Evolutionary conservation across 2,888 invertebrate genomes (phyloP), one percentile per base, ranked within the genome.

Genomic region (Pollenia angustigena): DNA sequence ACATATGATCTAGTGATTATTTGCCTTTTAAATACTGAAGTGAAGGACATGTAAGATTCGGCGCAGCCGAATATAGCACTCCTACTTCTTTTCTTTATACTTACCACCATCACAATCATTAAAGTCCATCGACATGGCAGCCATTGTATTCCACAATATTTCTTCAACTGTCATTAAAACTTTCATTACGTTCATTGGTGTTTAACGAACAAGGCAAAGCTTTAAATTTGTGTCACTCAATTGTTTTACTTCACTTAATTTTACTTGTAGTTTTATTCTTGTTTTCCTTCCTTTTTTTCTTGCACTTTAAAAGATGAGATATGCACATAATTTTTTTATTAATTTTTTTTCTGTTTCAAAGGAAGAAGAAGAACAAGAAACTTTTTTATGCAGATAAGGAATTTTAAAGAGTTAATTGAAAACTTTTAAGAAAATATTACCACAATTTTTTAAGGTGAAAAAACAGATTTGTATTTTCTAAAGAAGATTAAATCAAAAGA

Each of bases 141-240:
- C 48, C 82, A 82, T 23, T 68, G 16, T 11, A 68, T 46, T 58
- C 81, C 72, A 56, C 72, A 66, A 72, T 81, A 78, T 74, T 74
- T 78, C 72, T 74, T 81, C 48, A 48, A 54, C 54, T 81, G 78
- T 79, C 81, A 81, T 78, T 81, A 54, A 81, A 85, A 72, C 68
- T 72, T 72, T 64, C 76, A 76, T 76, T 66, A 81, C 23, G 42
- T 74, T 54, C 78, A 69, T 40, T 62, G 56, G 23, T 68, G 66
- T 42, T 71, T 12, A 75, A n/a, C 52, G 40, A 42, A 81, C 58
- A 50, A 10, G 16, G 23, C 54, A 69, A 72, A 52, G 79, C 69
- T 50, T 79, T 79, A 12, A 58, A 69, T 68, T 58, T 48, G 64
- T 72, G 14, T 40, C 72, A 64, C 54, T 46, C 54, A 71, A 72